Evolutionary conservation across 2,888 invertebrate genomes (phyloP).

Genomic region (Diloba caeruleocephala): DNA sequence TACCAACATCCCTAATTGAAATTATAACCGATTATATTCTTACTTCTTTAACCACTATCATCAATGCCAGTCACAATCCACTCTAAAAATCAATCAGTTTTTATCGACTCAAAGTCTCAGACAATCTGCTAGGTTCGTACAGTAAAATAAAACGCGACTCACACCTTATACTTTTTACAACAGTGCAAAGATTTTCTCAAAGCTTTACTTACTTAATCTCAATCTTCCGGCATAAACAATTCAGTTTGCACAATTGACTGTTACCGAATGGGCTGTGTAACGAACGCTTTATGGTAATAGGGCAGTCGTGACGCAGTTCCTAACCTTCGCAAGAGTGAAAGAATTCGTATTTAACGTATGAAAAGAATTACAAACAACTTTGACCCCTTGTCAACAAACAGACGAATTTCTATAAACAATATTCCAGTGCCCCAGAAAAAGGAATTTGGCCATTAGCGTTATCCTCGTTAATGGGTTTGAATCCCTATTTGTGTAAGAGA

Average conservation of each 20-base stretch:
- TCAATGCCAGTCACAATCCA: no score
- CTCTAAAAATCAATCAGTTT: no score
- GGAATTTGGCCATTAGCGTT: neutral
- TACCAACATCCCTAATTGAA: no score
- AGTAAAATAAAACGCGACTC: neutral
- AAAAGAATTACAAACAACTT: no score
- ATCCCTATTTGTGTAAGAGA: neutral
- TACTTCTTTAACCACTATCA: no score
- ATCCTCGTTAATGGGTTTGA: slow-evolving; percentile 3
- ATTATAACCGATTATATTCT: no score
- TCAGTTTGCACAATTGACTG: slow-evolving; percentile 30
- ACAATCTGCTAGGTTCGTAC: neutral
- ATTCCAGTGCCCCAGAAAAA: slow-evolving; percentile 1
- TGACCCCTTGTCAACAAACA: no score
- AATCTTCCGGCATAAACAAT: slow-evolving; percentile 25
- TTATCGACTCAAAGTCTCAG: no score
- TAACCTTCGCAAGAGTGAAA: slow-evolving; percentile 28
- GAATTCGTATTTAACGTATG: neutral
- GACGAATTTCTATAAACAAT: no score
- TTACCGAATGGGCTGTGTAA: slow-evolving; percentile 45
- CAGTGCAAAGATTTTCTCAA: neutral
- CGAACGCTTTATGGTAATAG: slow-evolving; percentile 45
- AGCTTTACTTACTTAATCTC: slow-evolving; percentile 8
- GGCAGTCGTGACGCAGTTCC: slow-evolving; percentile 35
- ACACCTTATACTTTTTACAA: neutral